These are phyloP conservation scores for Morus bassanus DNA, from an alignment of 2,797 vertebrate species.

Conservation along the genomic window DNA sequence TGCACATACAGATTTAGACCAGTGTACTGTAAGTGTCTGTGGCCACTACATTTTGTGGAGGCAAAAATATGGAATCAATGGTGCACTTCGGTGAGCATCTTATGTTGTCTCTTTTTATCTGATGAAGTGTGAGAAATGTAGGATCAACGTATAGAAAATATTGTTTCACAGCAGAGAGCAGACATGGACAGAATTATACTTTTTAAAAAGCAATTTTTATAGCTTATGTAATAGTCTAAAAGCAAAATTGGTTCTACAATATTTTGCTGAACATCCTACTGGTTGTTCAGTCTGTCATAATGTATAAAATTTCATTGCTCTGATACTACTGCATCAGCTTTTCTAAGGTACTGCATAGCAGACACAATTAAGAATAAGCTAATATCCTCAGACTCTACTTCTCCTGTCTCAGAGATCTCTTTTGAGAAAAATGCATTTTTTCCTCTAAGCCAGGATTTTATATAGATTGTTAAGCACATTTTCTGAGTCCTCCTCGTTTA, in stretches of 20 bases:
- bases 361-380: slow-evolving; percentile 64
- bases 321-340: slow-evolving; percentile 47
- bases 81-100: background rate
- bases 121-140: background rate
- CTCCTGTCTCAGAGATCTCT: background rate
- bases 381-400: slow-evolving; percentile 24
- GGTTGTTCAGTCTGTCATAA: slow-evolving; percentile 47
- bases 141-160: background rate
- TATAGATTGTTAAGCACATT: background rate
- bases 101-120: background rate
- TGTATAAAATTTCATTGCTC: slow-evolving; percentile 52
- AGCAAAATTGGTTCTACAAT: slow-evolving; percentile 31
- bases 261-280: slow-evolving; percentile 52
- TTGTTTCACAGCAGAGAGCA: slow-evolving; percentile 7
- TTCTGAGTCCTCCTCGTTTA: background rate
- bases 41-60: slow-evolving; percentile 11
- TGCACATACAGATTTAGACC: background rate
- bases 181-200: slow-evolving; percentile 21
- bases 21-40: background rate
- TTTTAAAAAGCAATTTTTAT: slow-evolving; percentile 29
- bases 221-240: slow-evolving; percentile 1
- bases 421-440: slow-evolving; percentile 40
- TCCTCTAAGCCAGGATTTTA: background rate
- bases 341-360: slow-evolving; percentile 43
- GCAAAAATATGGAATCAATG: slow-evolving; percentile 12